Evolutionary conservation across 1,140 invertebrate species (phyloP).

Genomic region (Drosophila eugracilis): DNA sequence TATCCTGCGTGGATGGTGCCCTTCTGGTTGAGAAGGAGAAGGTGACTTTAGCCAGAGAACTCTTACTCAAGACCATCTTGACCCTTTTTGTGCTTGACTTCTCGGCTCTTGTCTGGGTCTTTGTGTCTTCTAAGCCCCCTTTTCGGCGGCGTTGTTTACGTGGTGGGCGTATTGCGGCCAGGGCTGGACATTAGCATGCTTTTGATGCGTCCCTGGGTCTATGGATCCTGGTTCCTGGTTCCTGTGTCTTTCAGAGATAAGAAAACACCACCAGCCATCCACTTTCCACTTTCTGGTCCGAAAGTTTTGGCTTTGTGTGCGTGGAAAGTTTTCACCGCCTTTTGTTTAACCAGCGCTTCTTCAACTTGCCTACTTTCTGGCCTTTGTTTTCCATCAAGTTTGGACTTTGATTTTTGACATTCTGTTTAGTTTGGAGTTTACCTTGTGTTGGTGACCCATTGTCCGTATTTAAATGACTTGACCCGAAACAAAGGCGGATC

Average conservation of each 20-base stretch:
- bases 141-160: slow-evolving; percentile 4
- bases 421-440: slow-evolving; percentile 70
- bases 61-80: slow-evolving; percentile 57
- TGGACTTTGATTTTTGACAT: slow-evolving; percentile 82
- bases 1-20: slow-evolving; percentile 50
- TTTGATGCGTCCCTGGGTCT: slow-evolving; percentile 62
- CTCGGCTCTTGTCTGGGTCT: slow-evolving; percentile 51
- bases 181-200: slow-evolving; percentile 79
- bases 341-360: slow-evolving; percentile 66
- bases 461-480: slow-evolving; percentile 77
- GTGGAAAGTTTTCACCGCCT: slow-evolving; percentile 59
- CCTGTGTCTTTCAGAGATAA: slow-evolving; percentile 69
- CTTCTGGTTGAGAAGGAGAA: not conserved
- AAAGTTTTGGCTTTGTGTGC: slow-evolving; percentile 55
- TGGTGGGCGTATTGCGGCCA: slow-evolving; percentile 56
- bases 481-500: slow-evolving; percentile 56
- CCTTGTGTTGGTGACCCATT: slow-evolving; percentile 59
- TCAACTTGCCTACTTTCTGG: slow-evolving; percentile 52
- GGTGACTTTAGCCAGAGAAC: not conserved
- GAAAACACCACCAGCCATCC: slow-evolving; percentile 33
- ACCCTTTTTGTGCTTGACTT: slow-evolving; percentile 81
- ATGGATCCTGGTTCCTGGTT: slow-evolving; percentile 4
- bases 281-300: slow-evolving; percentile 37
- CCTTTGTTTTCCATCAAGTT: slow-evolving; percentile 71
- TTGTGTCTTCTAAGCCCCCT: slow-evolving; percentile 25